phyloP scores from a whole-genome alignment of 2,113 vertebrate species.

The Petrocephalus zakoni region DNA sequence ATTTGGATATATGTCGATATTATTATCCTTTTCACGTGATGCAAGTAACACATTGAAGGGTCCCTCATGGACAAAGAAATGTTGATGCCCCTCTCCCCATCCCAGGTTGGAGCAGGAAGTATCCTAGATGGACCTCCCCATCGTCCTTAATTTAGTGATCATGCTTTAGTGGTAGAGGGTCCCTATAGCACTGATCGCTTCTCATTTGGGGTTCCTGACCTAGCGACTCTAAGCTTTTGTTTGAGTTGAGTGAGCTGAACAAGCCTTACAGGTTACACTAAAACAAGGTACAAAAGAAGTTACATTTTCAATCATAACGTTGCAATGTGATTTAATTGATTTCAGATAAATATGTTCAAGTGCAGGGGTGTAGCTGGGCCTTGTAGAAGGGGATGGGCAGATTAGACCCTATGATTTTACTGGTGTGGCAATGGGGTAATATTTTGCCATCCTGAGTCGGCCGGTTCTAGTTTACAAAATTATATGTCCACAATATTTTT shows the following conservation, averaged over 20 bases:
- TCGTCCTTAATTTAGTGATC: neutral
- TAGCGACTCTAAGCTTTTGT: neutral
- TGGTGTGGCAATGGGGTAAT: neutral
- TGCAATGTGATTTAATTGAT: neutral
- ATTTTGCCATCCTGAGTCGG: neutral
- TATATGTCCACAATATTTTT: neutral
- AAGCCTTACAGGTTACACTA: neutral
- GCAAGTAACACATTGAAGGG: neutral
- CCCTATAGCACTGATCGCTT: neutral
- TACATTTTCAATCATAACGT: neutral
- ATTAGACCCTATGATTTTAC: neutral
- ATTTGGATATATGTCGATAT: neutral
- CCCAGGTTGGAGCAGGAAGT: neutral
- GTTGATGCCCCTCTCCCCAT: neutral
- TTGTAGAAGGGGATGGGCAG: neutral
- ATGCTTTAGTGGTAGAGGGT: neutral
- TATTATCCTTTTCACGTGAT: neutral
- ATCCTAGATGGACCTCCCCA: neutral
- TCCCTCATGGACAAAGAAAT: neutral
- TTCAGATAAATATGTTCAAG: neutral
- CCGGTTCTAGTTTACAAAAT: neutral
- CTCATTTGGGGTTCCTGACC: neutral
- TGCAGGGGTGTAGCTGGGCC: neutral
- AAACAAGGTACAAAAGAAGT: neutral
- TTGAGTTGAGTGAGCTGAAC: neutral